Evolutionary conservation across 2,797 vertebrate species (phyloP).

Genomic region (Scolopax bukidnonensis): DNA sequence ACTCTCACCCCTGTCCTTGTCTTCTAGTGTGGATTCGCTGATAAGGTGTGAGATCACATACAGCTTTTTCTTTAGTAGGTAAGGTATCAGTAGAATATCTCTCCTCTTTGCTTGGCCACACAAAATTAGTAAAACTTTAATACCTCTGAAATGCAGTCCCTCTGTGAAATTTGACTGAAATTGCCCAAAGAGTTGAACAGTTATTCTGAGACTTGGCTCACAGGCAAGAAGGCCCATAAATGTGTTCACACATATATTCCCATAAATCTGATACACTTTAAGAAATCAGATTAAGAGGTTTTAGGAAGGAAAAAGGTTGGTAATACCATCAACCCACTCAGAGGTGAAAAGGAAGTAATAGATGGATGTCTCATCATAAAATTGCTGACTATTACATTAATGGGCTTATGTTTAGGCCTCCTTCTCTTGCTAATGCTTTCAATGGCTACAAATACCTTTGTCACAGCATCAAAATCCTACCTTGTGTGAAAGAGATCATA

Average conservation of each 20-base stretch:
- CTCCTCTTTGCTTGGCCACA: background rate
- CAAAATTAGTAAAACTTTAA: background rate
- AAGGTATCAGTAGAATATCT: fast-evolving
- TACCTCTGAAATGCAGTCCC: background rate
- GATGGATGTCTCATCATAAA: background rate
- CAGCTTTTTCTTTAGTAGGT: background rate
- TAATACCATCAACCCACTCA: background rate
- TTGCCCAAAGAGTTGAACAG: background rate
- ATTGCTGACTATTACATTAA: background rate
- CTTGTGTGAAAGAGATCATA: background rate
- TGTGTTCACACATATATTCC: background rate
- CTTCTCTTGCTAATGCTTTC: background rate
- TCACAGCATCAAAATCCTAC: background rate
- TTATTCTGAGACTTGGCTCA: background rate
- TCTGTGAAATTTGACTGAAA: background rate
- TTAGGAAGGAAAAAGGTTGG: background rate
- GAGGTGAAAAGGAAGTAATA: background rate
- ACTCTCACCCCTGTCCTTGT: background rate
- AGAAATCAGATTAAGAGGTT: background rate
- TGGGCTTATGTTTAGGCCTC: background rate
- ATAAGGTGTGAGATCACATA: background rate
- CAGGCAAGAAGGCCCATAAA: background rate
- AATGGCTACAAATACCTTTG: background rate
- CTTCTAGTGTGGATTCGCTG: background rate
- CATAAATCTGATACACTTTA: background rate